Conservation (phyloP, 2,888 invertebrate species). For the Tachina fera region DNA sequence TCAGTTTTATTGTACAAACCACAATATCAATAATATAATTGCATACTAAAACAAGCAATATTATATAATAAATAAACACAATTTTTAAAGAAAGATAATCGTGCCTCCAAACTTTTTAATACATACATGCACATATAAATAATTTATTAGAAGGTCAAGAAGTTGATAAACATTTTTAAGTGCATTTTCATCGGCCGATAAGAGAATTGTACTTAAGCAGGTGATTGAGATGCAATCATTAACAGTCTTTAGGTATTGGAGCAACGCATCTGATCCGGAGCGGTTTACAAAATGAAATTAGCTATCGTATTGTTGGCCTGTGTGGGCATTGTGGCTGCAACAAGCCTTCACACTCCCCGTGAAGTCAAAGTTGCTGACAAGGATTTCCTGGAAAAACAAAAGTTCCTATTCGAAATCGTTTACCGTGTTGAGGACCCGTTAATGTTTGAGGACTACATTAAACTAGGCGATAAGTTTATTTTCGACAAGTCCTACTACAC, state of each 20-base stretch:
- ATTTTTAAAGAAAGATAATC: not conserved
- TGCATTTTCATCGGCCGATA: constrained; percentile 37
- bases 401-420: constrained; percentile 74
- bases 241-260: constrained; percentile 73
- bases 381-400: not conserved
- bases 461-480: constrained; percentile 83
- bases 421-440: constrained; percentile 64
- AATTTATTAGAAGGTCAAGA: constrained; percentile 15
- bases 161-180: constrained; percentile 16
- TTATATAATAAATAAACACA: not conserved
- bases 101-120: not conserved
- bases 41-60: not conserved
- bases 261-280: constrained; percentile 68
- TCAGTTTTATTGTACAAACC: no score
- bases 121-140: not conserved
- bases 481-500: constrained; percentile 76
- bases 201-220: constrained; percentile 56
- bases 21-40: not conserved
- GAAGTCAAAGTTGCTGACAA: constrained; percentile 77
- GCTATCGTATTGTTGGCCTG: constrained; percentile 74
- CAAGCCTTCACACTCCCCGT: constrained; percentile 64
- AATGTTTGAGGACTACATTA: constrained; percentile 77
- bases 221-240: not conserved
- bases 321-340: constrained; percentile 72
- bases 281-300: constrained; percentile 74